Evolutionary conservation across 2,113 vertebrate genomes (phyloP), one percentile per base, ranked within the genome.

Genomic region (Poeciliopsis turrubarensis): DNA sequence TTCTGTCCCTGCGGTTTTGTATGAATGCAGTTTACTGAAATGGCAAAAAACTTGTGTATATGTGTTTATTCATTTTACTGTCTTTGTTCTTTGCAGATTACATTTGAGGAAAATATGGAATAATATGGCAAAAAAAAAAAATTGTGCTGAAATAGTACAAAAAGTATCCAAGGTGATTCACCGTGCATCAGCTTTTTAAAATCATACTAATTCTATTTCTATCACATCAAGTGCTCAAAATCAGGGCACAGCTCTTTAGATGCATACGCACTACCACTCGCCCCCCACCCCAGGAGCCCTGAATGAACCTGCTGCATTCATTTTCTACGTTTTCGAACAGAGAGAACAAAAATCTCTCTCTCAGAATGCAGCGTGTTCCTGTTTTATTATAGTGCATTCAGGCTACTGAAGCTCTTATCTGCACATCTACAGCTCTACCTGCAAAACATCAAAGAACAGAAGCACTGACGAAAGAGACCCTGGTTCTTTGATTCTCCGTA

Each of bases 401-500:
- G 62, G 74, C 39, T 72, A 27, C 66, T 65, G 76, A 67, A 26
- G 51, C 37, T 32, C n/a, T 73, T 80, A 75, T 81, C 80, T 72
- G 61, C 66, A 73, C 19, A 27, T 80, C 84, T 79, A 61, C 51
- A 80, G 80, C 70, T 78, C 74, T 75, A 85, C 70, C 84, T 88
- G 82, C 87, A 79, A 70, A 54, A 47, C 80, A 80, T 90, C 85
- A 92, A 91, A 92, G 87, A 66, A 44, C 63, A 29, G 13, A 72
- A 73, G 68, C 64, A 66, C 72, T 32, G 69, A 72, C 73, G 77
- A 83, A 75, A 80, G 75, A 72, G 64, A 73, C 54, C 51, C 26
- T 17, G 51, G 41, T 39, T 73, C 72, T 85, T 80, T 86, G 78
- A 89, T 78, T 85, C 73, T 65, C 60, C 60, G 63, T 22, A 63